Evolutionary conservation across 2,888 invertebrate genomes (phyloP).

Genomic region (Orthosia incerta): DNA sequence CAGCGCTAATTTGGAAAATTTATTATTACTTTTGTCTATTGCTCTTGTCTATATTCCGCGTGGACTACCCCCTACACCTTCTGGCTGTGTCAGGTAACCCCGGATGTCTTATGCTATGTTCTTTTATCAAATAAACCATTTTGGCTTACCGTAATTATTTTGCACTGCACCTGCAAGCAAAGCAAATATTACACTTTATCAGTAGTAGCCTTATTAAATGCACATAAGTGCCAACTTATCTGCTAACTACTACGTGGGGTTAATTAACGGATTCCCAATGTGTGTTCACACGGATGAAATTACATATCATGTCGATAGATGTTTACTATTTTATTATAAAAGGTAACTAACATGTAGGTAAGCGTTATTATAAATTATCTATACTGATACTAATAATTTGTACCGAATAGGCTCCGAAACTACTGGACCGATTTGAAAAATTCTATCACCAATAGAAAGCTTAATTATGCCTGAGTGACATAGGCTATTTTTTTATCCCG

Average conservation of each 20-base stretch:
- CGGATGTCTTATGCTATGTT: neutral
- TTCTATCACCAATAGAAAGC: no score
- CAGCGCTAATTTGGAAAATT: no score
- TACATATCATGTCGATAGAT: neutral
- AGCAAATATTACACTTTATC: conserved; percentile 13
- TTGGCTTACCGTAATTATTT: conserved; percentile 74
- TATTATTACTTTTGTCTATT: no score
- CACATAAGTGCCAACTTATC: neutral
- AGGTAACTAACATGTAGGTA: no score
- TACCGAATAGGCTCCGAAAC: no score
- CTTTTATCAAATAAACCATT: neutral
- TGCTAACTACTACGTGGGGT: conserved; percentile 3
- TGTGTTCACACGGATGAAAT: neutral
- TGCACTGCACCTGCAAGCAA: conserved; percentile 74
- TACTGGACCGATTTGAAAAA: no score
- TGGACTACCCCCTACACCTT: neutral
- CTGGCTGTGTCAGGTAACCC: neutral
- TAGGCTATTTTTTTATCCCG: no score
- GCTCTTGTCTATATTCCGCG: neutral
- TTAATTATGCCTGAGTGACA: no score
- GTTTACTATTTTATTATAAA: neutral
- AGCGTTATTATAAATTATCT: no score
- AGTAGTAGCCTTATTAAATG: neutral
- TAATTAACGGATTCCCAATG: conserved; percentile 2
- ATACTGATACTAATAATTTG: no score